Conservation (phyloP, 2,888 invertebrate genomes). For the Matsumyia berberina region DNA sequence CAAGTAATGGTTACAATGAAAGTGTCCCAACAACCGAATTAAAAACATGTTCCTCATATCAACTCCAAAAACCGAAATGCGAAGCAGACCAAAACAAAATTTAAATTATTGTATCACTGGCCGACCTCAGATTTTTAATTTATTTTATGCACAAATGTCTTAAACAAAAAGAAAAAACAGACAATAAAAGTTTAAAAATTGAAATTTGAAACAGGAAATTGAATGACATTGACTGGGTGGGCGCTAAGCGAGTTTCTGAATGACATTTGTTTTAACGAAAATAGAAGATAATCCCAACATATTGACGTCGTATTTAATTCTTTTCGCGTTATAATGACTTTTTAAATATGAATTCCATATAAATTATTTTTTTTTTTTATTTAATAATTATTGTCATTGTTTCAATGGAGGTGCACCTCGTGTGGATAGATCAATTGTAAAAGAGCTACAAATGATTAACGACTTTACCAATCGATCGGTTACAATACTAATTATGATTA, state of each 20-base stretch:
- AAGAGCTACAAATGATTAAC: slow-evolving; percentile 23
- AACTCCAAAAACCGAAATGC: neutral
- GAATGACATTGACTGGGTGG: no score
- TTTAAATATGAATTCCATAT: neutral
- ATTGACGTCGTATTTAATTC: neutral
- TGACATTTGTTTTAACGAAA: neutral
- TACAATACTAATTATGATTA: slow-evolving; percentile 48
- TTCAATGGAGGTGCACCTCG: neutral
- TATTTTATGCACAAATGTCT: slow-evolving; percentile 18
- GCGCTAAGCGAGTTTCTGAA: neutral
- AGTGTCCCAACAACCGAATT: neutral
- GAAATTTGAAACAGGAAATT: slow-evolving; percentile 12
- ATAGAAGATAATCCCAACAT: neutral
- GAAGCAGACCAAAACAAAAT: neutral
- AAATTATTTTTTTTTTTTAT: neutral
- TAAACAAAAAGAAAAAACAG: slow-evolving; percentile 1
- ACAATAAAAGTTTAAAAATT: neutral
- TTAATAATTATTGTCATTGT: neutral
- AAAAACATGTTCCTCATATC: slow-evolving; percentile 30
- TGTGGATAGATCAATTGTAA: neutral
- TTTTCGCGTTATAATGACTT: neutral
- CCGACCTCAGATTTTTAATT: slow-evolving; percentile 8
- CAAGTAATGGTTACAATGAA: slow-evolving; percentile 1
- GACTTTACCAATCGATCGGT: slow-evolving; percentile 16
- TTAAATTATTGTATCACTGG: slow-evolving; percentile 4